phyloP scores from a whole-genome alignment of 2,888 invertebrate species.

The Philaethria dido region DNA sequence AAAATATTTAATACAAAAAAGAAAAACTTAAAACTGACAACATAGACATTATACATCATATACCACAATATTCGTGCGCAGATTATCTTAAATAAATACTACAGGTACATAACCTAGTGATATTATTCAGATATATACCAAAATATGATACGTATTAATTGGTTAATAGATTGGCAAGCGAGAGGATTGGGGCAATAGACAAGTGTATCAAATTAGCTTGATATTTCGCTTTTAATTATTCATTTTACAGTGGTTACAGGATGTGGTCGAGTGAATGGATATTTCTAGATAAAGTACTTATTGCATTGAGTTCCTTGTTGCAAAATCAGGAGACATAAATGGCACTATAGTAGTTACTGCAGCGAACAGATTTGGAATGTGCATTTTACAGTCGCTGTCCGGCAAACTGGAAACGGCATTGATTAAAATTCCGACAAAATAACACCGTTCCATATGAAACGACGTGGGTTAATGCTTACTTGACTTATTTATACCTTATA shows the following conservation, averaged over 20 bases:
- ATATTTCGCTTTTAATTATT: slow-evolving; percentile 36
- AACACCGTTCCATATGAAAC: slow-evolving; percentile 26
- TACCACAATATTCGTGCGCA: no score
- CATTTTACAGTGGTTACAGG: slow-evolving; percentile 32
- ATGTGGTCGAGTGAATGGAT: slow-evolving; percentile 46
- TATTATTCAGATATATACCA: neutral
- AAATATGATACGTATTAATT: slow-evolving; percentile 3
- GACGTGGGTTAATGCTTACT: slow-evolving; percentile 24
- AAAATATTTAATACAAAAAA: no score
- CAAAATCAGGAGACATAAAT: slow-evolving; percentile 59
- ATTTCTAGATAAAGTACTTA: slow-evolving; percentile 39
- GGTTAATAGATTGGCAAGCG: slow-evolving; percentile 14
- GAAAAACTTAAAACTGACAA: no score
- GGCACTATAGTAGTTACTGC: slow-evolving; percentile 49
- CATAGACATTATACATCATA: no score
- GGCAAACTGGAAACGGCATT: slow-evolving; percentile 41
- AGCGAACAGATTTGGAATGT: slow-evolving; percentile 43
- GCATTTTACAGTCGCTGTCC: slow-evolving; percentile 40
- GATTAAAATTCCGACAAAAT: slow-evolving; percentile 55
- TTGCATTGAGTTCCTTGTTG: slow-evolving; percentile 58
- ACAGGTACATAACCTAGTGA: neutral
- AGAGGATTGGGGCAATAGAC: slow-evolving; percentile 29
- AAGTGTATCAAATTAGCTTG: slow-evolving; percentile 36
- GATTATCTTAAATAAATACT: no score
- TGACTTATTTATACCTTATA: slow-evolving; percentile 18